A percentile compares a stretch with the other conserved stretches of the same genome.
Conservation (phyloP, 2,797 vertebrate genomes). For the Xenopus petersii region DNA sequence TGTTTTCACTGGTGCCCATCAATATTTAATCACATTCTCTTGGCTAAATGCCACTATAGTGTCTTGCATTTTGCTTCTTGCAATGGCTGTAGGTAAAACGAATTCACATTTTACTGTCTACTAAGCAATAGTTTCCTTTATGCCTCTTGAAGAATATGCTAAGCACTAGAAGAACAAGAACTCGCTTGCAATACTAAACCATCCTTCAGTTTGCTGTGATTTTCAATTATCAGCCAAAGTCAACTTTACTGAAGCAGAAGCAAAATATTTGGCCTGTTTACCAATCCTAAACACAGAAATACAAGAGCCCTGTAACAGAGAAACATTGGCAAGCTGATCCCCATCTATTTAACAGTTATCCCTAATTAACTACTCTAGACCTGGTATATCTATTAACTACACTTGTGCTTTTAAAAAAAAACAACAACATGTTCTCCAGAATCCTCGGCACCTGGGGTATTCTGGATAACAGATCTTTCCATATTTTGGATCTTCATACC, state of each 20-base stretch:
- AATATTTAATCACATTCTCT: constrained; percentile 69
- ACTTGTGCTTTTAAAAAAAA: too few relatives aligned
- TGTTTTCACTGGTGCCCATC: constrained; percentile 60
- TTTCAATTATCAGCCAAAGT: not conserved
- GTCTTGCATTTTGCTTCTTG: constrained; percentile 61
- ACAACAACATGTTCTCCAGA: too few relatives aligned
- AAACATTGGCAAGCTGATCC: too few relatives aligned
- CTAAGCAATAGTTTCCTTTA: constrained; percentile 45
- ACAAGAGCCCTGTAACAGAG: too few relatives aligned
- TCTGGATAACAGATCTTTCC: too few relatives aligned
- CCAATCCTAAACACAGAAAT: not conserved
- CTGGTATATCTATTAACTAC: too few relatives aligned
- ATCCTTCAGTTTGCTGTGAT: not conserved
- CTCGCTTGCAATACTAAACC: not conserved
- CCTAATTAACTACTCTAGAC: too few relatives aligned
- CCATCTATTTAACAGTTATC: too few relatives aligned
- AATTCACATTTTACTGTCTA: constrained; percentile 51
- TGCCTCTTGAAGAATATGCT: constrained; percentile 15
- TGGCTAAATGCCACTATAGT: constrained; percentile 68
- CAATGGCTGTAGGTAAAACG: constrained; percentile 47
- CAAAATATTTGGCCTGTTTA: not conserved
- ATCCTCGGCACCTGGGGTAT: too few relatives aligned
- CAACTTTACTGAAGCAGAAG: not conserved
- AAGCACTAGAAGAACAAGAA: not conserved
- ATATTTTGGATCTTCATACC: too few relatives aligned